Evolutionary conservation across 2,797 vertebrate species (phyloP).

Genomic region (Macrochelys suwanniensis): DNA sequence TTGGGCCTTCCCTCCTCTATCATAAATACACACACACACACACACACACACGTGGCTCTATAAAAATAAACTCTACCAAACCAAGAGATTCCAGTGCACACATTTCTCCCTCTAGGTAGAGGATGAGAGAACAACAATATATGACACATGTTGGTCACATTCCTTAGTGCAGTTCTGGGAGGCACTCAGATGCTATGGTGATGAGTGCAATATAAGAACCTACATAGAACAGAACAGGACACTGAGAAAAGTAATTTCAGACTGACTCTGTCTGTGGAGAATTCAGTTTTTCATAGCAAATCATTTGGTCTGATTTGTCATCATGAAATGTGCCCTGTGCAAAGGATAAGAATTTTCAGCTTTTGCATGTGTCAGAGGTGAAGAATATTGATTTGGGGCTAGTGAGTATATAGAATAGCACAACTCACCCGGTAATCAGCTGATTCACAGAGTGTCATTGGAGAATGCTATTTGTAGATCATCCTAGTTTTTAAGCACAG

Average conservation of each 20-base stretch:
- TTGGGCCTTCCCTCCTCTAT: too few species aligned
- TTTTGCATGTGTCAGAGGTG: not conserved
- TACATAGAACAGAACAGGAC: not conserved
- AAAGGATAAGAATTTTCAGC: not conserved
- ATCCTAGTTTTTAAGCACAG: not conserved
- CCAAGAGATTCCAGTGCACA: too few species aligned
- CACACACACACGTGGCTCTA: too few species aligned
- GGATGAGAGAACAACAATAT: too few species aligned
- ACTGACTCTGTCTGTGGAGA: not conserved
- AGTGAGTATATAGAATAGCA: not conserved
- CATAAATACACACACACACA: too few species aligned
- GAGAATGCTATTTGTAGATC: not conserved
- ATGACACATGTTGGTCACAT: too few species aligned
- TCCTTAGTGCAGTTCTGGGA: too few species aligned
- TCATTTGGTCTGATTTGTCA: not conserved
- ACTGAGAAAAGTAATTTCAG: not conserved
- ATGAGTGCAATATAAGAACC: not conserved
- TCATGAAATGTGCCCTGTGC: not conserved
- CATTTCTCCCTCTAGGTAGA: too few species aligned
- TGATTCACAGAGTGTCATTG: not conserved
- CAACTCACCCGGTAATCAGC: not conserved
- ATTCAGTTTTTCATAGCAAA: not conserved
- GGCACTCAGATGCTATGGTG: too few species aligned
- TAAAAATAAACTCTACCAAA: too few species aligned
- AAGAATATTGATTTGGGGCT: not conserved